These are phyloP conservation scores for Syndactyla subalaris DNA, from an alignment of 2,797 vertebrate species.

Conservation along the genomic window DNA sequence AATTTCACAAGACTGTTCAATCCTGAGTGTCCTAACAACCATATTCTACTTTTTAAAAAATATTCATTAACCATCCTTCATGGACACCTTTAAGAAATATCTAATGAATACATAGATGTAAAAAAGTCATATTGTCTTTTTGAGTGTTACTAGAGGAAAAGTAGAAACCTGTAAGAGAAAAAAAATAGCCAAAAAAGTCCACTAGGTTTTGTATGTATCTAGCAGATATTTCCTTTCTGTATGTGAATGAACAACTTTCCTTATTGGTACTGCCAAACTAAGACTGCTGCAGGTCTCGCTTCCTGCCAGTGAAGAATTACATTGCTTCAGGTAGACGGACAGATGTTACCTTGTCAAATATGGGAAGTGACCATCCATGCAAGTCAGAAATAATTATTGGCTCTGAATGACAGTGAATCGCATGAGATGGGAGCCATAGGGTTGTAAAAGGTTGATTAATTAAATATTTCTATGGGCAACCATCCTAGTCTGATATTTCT, in stretches of 20 bases:
- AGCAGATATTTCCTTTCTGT: not conserved
- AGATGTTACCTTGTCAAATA: slow-evolving; percentile 3
- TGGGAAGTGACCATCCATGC: not conserved
- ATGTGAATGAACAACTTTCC: not conserved
- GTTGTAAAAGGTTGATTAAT: slow-evolving; percentile 16
- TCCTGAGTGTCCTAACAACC: not conserved
- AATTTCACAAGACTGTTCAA: not conserved
- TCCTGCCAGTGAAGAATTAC: not conserved
- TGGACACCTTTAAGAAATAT: not conserved
- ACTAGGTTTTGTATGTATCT: not conserved
- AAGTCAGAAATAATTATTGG: slow-evolving; percentile 31
- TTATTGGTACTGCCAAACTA: not conserved
- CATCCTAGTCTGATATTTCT: slow-evolving; percentile 19
- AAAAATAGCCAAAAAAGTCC: not conserved
- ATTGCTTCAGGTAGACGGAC: slow-evolving; percentile 24
- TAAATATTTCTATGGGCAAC: slow-evolving; percentile 49
- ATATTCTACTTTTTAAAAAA: not conserved
- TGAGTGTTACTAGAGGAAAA: not conserved
- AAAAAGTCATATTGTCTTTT: not conserved
- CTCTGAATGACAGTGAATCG: not conserved
- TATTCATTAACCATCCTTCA: not conserved
- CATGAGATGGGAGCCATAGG: not conserved
- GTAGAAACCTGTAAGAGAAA: not conserved
- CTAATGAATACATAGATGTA: not conserved
- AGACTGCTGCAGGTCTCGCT: not conserved